Percentiles rank a stretch among this genome's conserved stretches.
Conservation (phyloP, 2,888 invertebrate genomes). For the Troides oblongomaculatus region DNA sequence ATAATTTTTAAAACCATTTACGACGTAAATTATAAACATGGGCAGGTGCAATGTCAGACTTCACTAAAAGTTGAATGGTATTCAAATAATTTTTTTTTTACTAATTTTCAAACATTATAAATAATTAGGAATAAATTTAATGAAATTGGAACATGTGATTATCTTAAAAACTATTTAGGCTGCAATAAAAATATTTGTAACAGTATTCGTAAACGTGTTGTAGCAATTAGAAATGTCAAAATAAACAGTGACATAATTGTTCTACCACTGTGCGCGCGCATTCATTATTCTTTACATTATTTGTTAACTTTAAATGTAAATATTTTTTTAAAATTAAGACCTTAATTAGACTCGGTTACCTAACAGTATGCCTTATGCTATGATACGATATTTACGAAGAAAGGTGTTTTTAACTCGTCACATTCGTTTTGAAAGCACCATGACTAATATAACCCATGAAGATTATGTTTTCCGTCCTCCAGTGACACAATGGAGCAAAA, state of each 20-base stretch:
- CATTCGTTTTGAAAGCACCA: slow-evolving; percentile 63
- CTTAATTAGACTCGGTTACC: slow-evolving; percentile 26
- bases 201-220: slow-evolving; percentile 23
- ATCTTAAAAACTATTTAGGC: too few relatives aligned
- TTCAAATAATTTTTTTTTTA: too few relatives aligned
- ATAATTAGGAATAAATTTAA: too few relatives aligned
- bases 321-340: slow-evolving; percentile 33
- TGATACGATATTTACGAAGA: slow-evolving; percentile 66
- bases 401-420: slow-evolving; percentile 57
- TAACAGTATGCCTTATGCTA: slow-evolving; percentile 61
- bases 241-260: slow-evolving; percentile 54
- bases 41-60: too few relatives aligned
- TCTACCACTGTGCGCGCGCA: slow-evolving; percentile 35
- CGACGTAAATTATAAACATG: not conserved
- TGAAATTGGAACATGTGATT: too few relatives aligned
- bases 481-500: slow-evolving; percentile 67
- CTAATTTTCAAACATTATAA: too few relatives aligned
- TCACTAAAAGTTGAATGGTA: too few relatives aligned
- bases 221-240: slow-evolving; percentile 48
- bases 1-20: not conserved
- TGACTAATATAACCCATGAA: slow-evolving; percentile 69
- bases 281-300: slow-evolving; percentile 29
- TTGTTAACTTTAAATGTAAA: slow-evolving; percentile 45
- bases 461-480: slow-evolving; percentile 71
- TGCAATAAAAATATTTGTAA: not conserved